Evolutionary conservation across 2,888 invertebrate species (phyloP).

Genomic region (Bedellia somnulentella): DNA sequence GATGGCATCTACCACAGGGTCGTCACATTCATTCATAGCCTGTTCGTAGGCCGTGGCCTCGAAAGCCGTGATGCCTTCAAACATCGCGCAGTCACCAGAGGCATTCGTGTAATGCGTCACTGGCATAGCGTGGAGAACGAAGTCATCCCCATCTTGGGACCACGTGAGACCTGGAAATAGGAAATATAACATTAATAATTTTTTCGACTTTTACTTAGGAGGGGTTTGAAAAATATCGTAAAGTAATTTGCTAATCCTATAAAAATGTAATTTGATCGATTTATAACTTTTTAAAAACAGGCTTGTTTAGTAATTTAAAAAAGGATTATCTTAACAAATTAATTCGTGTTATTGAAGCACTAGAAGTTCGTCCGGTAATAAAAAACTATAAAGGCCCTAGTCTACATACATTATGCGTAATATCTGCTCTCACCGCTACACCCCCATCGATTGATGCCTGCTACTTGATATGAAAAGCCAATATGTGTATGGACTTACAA

Average conservation of each 20-base stretch:
- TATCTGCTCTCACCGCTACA: too few species aligned
- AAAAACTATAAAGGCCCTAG: too few species aligned
- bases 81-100: constrained; percentile 59
- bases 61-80: constrained; percentile 61
- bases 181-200: background rate
- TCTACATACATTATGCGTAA: too few species aligned
- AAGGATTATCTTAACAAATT: background rate
- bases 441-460: too few species aligned
- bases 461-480: too few species aligned
- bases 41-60: constrained; percentile 63
- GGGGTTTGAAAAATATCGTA: too few species aligned
- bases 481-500: too few species aligned
- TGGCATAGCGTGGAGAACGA: constrained; percentile 66
- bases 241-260: too few species aligned
- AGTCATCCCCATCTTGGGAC: constrained; percentile 69
- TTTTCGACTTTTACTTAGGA: too few species aligned
- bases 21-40: constrained; percentile 63
- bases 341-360: constrained; percentile 4
- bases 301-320: background rate
- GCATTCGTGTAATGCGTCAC: constrained; percentile 66
- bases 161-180: constrained; percentile 58
- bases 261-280: too few species aligned
- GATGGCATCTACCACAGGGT: constrained; percentile 31
- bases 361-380: too few species aligned
- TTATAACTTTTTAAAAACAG: too few species aligned